These are phyloP conservation scores for Mormoops blainvillei DNA, from an alignment of 2,113 vertebrate species.

Conservation along the genomic window DNA sequence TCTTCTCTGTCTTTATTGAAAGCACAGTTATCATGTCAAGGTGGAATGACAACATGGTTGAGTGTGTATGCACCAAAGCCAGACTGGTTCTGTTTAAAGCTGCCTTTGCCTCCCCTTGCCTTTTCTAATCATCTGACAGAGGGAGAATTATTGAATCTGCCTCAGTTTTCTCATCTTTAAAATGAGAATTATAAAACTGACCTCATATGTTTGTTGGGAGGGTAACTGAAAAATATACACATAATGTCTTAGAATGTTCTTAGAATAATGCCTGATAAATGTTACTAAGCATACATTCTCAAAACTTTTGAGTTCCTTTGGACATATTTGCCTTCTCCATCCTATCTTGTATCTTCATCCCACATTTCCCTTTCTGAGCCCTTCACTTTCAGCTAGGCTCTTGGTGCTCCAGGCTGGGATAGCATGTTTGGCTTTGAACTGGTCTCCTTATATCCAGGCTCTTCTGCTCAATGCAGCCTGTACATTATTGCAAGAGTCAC, in stretches of 20 bases:
- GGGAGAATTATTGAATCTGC: background rate
- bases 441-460: background rate
- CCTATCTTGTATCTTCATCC: background rate
- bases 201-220: background rate
- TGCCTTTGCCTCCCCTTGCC: background rate
- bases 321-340: background rate
- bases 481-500: background rate
- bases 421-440: background rate
- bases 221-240: background rate
- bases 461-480: background rate
- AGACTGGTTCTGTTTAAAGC: background rate
- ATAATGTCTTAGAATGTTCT: background rate
- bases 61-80: background rate
- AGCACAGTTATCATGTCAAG: rapidly evolving
- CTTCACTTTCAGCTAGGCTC: background rate
- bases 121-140: background rate
- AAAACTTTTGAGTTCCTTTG: background rate
- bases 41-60: background rate
- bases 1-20: background rate
- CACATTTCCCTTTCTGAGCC: background rate
- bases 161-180: background rate
- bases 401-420: background rate
- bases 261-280: background rate
- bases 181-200: background rate
- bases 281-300: background rate